Evolutionary conservation across 2,888 invertebrate genomes (phyloP), one percentile per base, ranked within the genome.

Genomic region (Patella caerulea): DNA sequence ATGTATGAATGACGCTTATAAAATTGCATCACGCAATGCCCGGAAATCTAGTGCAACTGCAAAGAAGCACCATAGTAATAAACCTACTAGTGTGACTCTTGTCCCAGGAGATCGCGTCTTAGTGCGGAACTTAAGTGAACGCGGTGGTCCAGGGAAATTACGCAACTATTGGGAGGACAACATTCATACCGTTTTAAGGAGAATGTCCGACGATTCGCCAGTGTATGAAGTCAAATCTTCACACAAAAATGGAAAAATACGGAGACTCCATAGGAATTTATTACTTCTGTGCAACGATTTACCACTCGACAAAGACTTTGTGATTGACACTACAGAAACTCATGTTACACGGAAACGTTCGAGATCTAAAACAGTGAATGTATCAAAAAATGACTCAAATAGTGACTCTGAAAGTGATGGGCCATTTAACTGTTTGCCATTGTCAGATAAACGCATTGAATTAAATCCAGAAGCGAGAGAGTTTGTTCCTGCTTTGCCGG

Each of bases 281-380:
- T 14, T 59, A 59, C n/a, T 59, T 59, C 17, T n/a, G 59, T 59
- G 59, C n/a, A 59, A 59, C 15, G 59, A 59, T 59, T 59, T 59
- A 59, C 59, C 59, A 14, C 17, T 59, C 5, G 59, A 59, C n/a
- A 59, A 59, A 15, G 34, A 34, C 7, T 34, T 34, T 34, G 34
- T 34, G 34, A 34, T 34, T 34, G 34, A 34, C 34, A 34, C 34
- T 34, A 34, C 34, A 34, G 34, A 34, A 34, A 34, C 34, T 34
- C 34, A 34, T 34, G 34, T 34, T 34, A 34, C 34, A 34, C 34
- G 34, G 34, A 34, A 34, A 34, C 34, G 34, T 34, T 34, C 34
- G 34, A 34, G 34, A 34, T 34, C 34, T 34, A 34, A 34, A 34
- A 34, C 7, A 34, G 34, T 34, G 34, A 34, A 34, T 34, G 4